Evolutionary conservation across 2,797 vertebrate genomes (phyloP), one percentile per base, ranked within the genome.

Genomic region (Lepilemur septentrionalis): DNA sequence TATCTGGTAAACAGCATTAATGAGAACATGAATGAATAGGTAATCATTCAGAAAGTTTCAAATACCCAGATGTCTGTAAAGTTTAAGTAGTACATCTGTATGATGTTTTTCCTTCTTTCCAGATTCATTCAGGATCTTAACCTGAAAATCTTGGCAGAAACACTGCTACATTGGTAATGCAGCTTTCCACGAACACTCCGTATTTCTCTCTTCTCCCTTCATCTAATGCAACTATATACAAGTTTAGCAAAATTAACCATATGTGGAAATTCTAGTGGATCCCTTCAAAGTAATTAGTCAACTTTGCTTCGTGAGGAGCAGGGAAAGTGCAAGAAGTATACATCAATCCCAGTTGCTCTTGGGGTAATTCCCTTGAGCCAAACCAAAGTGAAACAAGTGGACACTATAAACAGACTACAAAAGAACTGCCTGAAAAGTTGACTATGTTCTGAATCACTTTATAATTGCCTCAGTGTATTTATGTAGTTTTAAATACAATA

Each of bases 111-210:
- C 69, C 67, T 80, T 63, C 10, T n/a, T 90, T 95, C n/a, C 41
- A 95, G 73, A 91, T 78, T 17, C 59, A n/a, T 55, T 91, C 32
- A 35, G 4, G 2, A 85, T 67, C 82, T 86, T 80, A 52, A 89
- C 38, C 46, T 89, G n/a, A 96, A 95, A 81, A 79, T 92, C 67
- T 73, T 48, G 41, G 43, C 59, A 59, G 9, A 89, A 94, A 93
- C 11, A 69, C 30, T 23, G 32, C 25, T 20, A 30, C 23, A 30
- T 93, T 61, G 89, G 20, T 30, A 81, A 89, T 23, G 6, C 13
- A 59, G 22, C 12, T 90, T 96, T 88, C 78, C 18, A 30, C 46
- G 23, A 61, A 84, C 72, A 15, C 23, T 83, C 52, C 2, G 4
- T 46, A 75, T 72, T 75, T 73, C 25, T 52, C n/a, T 73, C 30